These are phyloP conservation scores for Xiphydria camelus DNA, from an alignment of 2,888 invertebrate species.

Conservation along the genomic window DNA sequence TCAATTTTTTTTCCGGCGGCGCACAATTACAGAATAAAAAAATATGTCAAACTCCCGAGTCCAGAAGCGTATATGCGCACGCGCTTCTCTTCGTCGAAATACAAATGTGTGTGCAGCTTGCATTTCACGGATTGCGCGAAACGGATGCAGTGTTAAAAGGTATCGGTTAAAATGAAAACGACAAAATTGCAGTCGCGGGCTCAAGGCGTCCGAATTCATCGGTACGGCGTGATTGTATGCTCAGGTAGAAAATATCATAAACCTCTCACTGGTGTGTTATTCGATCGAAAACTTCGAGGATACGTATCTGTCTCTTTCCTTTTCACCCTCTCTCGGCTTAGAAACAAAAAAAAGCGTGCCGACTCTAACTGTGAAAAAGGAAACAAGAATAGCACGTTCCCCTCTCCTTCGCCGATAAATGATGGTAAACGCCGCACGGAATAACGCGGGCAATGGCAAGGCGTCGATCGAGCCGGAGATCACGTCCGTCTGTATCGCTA, in stretches of 20 bases:
- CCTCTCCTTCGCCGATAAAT: constrained; percentile 12
- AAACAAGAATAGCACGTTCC: constrained; percentile 28
- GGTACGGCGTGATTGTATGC: constrained; percentile 21
- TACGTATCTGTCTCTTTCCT: constrained; percentile 18
- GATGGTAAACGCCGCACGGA: neutral
- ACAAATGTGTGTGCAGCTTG: no score
- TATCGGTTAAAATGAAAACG: no score
- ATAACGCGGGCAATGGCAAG: neutral
- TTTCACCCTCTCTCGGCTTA: constrained; percentile 6
- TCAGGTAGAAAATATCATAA: constrained; percentile 34
- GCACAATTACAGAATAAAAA: no score
- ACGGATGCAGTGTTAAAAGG: no score
- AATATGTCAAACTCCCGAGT: no score
- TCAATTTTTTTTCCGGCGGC: no score
- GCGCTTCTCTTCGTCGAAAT: no score
- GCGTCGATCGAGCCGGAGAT: no score
- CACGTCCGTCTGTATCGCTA: no score
- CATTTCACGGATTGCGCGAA: no score
- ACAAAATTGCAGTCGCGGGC: no score
- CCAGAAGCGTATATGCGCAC: no score
- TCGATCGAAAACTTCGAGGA: constrained; percentile 22
- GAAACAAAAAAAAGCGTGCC: constrained; percentile 20
- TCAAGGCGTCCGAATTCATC: constrained; percentile 18
- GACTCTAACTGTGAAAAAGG: constrained; percentile 23
- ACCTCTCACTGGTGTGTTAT: constrained; percentile 30